A percentile compares a stretch with the other conserved stretches of the same genome.
phyloP scores from a whole-genome alignment of 2,113 vertebrate genomes.

The Nesospiza acunhae region DNA sequence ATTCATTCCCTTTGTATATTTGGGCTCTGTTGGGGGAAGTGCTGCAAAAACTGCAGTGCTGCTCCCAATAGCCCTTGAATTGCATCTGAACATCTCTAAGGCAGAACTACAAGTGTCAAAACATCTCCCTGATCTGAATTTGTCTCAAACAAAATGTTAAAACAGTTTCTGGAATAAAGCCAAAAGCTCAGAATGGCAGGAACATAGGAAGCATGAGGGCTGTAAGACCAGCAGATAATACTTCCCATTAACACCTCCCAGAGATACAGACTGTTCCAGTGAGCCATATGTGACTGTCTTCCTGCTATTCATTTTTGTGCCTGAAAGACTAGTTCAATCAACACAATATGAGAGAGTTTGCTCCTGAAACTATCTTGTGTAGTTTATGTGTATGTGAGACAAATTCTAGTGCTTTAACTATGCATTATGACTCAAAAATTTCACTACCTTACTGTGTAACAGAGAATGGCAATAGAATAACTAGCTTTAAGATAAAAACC shows the following conservation, averaged over 20 bases:
- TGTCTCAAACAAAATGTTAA: neutral
- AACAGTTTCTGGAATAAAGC: constrained; percentile 3
- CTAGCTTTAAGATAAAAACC: neutral
- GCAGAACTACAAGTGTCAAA: constrained; percentile 5
- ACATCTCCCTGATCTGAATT: neutral
- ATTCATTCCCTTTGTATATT: neutral
- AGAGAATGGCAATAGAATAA: neutral
- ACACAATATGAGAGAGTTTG: neutral
- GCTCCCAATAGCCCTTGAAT: neutral
- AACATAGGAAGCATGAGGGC: neutral
- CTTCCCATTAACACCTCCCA: constrained; percentile 2
- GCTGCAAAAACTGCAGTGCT: neutral
- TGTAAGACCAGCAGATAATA: neutral
- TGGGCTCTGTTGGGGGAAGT: neutral
- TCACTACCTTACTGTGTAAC: neutral
- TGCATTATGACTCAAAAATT: neutral
- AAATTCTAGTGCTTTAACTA: neutral
- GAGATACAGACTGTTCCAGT: neutral
- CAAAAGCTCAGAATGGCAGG: neutral
- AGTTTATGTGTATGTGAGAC: neutral
- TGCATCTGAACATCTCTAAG: neutral
- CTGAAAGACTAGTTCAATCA: neutral
- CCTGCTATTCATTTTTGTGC: neutral
- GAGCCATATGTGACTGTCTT: neutral
- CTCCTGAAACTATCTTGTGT: neutral